These are phyloP conservation scores for Pelecanoides urinatrix DNA, from an alignment of 2,113 vertebrate genomes.

Conservation along the genomic window DNA sequence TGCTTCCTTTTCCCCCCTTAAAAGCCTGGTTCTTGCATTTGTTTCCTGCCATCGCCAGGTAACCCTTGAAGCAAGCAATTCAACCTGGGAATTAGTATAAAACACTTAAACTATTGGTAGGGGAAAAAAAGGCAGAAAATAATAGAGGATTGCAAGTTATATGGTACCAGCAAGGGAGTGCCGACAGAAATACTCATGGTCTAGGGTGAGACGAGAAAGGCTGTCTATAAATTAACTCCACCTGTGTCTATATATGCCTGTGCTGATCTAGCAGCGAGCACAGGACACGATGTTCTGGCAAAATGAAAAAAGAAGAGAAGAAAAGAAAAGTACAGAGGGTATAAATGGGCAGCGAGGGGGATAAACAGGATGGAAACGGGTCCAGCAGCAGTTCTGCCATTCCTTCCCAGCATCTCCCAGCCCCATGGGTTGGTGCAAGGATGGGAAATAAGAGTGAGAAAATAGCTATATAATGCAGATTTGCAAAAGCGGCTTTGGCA, in stretches of 20 bases:
- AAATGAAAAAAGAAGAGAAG: neutral
- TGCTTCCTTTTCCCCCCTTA: neutral
- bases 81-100: neutral
- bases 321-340: neutral
- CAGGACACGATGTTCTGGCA: fast-evolving
- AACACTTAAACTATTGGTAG: neutral
- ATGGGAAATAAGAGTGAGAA: neutral
- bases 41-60: neutral
- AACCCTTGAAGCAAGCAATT: neutral
- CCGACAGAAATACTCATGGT: fast-evolving
- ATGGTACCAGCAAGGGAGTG: neutral
- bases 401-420: fast-evolving
- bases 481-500: neutral
- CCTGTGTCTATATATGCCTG: neutral
- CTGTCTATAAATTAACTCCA: neutral
- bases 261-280: neutral
- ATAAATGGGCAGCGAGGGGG: neutral
- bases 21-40: neutral
- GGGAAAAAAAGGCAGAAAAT: neutral
- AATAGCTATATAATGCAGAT: neutral
- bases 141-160: neutral
- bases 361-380: fast-evolving
- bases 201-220: neutral
- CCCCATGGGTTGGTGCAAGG: fast-evolving
- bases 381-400: fast-evolving